Percentiles rank a stretch among this genome's conserved stretches.
Evolutionary conservation across 2,113 vertebrate genomes (phyloP).

Genomic region (Myiozetetes cayanensis): DNA sequence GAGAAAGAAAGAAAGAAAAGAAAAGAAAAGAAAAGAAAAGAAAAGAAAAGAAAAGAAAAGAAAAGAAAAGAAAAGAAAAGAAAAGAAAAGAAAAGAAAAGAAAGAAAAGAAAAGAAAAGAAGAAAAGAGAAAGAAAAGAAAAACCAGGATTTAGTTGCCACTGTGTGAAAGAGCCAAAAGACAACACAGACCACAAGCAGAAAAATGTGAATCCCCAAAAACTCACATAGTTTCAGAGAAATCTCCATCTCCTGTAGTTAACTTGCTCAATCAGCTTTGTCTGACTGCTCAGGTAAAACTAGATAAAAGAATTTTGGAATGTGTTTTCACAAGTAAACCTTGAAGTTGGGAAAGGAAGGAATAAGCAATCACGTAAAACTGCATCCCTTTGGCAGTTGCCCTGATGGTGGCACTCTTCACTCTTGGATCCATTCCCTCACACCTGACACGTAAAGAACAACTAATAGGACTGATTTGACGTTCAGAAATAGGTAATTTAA

Average conservation of each 20-base stretch:
- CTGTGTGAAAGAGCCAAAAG: not conserved
- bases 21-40: too few species aligned
- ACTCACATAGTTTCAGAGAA: not conserved
- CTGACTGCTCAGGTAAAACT: not conserved
- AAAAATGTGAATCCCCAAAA: not conserved
- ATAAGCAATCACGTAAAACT: not conserved
- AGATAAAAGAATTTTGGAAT: not conserved
- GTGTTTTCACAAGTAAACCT: not conserved
- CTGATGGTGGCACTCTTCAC: constrained; percentile 56
- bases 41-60: too few species aligned
- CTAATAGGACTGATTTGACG: not conserved
- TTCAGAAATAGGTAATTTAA: not conserved
- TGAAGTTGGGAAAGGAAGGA: not conserved
- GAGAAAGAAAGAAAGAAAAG: too few species aligned
- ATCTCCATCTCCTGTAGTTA: not conserved
- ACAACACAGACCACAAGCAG: not conserved
- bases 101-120: not conserved
- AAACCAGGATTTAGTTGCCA: not conserved
- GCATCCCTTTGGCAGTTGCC: not conserved
- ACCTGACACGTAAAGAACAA: not conserved
- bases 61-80: too few species aligned
- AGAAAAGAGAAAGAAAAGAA: rapidly evolving
- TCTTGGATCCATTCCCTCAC: not conserved
- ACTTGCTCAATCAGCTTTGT: not conserved
- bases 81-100: too few species aligned